These are phyloP conservation scores for Mus spretus DNA, from an alignment of 2,797 vertebrate species.

Conservation along the genomic window DNA sequence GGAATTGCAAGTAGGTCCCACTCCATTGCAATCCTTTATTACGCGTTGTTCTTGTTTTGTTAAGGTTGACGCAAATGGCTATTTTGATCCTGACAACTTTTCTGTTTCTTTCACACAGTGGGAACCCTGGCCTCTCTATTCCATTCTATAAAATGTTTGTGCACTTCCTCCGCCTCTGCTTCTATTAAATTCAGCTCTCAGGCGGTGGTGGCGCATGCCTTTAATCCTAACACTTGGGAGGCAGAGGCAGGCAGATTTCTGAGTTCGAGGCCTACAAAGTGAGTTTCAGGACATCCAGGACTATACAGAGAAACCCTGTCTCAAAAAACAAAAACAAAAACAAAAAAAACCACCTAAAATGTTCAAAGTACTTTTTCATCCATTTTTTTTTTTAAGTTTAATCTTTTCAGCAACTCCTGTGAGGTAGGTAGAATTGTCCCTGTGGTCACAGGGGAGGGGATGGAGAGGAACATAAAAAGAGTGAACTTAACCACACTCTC, in stretches of 20 bases:
- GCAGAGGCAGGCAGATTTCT: no score
- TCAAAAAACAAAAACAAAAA: no score
- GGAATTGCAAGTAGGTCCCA: not conserved
- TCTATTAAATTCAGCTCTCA: not conserved
- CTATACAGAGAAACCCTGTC: no score
- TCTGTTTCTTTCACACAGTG: not conserved
- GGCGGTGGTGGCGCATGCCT: not conserved
- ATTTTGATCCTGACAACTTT: not conserved
- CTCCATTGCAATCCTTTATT: not conserved
- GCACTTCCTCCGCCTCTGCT: not conserved
- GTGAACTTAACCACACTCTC: not conserved
- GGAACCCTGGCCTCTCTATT: not conserved
- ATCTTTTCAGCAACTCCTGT: not conserved
- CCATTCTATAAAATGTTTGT: not conserved
- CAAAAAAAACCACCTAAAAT: not conserved
- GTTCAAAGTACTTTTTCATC: not conserved
- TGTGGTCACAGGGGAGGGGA: not conserved
- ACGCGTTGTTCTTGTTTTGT: not conserved
- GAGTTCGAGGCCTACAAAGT: no score
- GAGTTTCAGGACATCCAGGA: no score
- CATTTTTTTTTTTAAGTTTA: constrained; percentile 34
- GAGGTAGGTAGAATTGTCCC: not conserved
- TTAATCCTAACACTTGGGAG: no score
- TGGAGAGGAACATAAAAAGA: not conserved
- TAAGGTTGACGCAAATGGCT: not conserved